Percentiles rank a stretch among this genome's conserved stretches.
These are phyloP conservation scores for Platysternon megacephalum DNA, from an alignment of 2,113 vertebrate species.

Conservation along the genomic window DNA sequence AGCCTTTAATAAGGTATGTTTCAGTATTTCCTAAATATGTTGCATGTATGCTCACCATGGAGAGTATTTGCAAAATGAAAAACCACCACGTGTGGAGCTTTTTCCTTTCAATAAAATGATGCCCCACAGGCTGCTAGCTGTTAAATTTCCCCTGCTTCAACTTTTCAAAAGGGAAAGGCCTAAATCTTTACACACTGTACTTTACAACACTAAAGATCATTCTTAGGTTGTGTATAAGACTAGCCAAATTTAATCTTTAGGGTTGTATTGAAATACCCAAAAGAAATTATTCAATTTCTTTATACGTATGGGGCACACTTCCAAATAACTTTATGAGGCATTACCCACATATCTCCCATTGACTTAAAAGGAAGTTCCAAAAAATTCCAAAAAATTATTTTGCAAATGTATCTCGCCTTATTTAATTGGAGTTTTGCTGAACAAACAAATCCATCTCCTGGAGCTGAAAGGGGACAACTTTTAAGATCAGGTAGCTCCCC, in stretches of 20 bases:
- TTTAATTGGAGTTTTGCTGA: not conserved
- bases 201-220: not conserved
- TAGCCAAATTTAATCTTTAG: not conserved
- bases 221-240: not conserved
- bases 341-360: not conserved
- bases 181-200: not conserved
- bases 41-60: not conserved
- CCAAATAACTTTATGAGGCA: fast-evolving
- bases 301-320: fast-evolving
- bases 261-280: not conserved
- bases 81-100: fast-evolving
- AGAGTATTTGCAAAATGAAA: fast-evolving
- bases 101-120: not conserved
- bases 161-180: not conserved
- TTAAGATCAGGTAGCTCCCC: not conserved
- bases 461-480: not conserved
- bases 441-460: not conserved
- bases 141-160: not conserved
- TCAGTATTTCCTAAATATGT: not conserved
- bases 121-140: fast-evolving
- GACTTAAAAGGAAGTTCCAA: fast-evolving
- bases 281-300: not conserved
- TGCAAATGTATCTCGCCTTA: not conserved
- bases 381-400: not conserved
- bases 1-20: not conserved